A percentile compares a stretch with the other conserved stretches of the same genome.
Evolutionary conservation across 2,888 invertebrate genomes (phyloP).

Genomic region (Diaprepes abbreviatus): DNA sequence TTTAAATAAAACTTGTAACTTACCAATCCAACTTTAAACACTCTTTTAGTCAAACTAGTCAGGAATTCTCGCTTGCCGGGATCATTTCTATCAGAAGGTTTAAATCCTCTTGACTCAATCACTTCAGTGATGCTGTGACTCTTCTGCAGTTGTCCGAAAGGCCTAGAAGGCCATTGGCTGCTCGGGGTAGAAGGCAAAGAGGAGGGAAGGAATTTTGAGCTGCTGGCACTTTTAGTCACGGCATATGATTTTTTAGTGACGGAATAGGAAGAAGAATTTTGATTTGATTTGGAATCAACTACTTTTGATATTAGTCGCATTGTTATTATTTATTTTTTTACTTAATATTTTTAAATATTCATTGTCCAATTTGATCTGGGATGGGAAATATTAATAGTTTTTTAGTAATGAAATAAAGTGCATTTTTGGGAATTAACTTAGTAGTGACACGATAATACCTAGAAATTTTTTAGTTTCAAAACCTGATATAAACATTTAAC

Average conservation of each 20-base stretch:
- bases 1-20: conserved; percentile 66
- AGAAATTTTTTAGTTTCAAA: no score
- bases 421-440: background rate
- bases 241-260: conserved; percentile 54
- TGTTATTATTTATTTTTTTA: background rate
- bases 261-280: conserved; percentile 49
- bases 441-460: no score
- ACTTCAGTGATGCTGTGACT: conserved; percentile 69
- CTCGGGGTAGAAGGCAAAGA: conserved; percentile 56
- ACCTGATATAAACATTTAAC: no score
- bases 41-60: conserved; percentile 83
- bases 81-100: conserved; percentile 88
- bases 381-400: no score
- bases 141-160: conserved; percentile 58
- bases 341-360: background rate
- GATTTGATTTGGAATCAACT: conserved; percentile 56
- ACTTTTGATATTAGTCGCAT: conserved; percentile 59
- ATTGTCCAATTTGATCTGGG: no score
- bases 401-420: background rate
- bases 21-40: conserved; percentile 88
- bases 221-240: conserved; percentile 54
- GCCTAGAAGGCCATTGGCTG: conserved; percentile 50
- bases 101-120: conserved; percentile 83
- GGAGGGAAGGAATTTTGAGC: conserved; percentile 53
- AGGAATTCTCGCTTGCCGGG: conserved; percentile 86